phyloP scores from a whole-genome alignment of 1,140 invertebrate species.

The Dendroctonus ponderosae region DNA sequence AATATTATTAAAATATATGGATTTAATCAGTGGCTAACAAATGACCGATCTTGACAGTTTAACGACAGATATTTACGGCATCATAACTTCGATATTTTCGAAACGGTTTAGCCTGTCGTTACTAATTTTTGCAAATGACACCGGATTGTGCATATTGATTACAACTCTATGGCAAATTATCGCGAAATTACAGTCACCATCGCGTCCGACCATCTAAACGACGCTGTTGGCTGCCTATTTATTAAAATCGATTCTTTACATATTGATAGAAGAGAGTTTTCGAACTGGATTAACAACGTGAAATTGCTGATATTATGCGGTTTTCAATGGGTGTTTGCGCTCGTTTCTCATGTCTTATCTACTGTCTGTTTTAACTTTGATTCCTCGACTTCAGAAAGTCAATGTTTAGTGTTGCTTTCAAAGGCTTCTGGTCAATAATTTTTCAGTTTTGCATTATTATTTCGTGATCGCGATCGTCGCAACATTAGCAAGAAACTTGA shows the following conservation, averaged over 20 bases:
- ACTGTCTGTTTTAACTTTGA: too few species aligned
- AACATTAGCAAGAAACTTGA: too few species aligned
- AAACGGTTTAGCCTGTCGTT: slow-evolving; percentile 18
- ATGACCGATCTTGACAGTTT: slow-evolving; percentile 16
- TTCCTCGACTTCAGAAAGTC: too few species aligned
- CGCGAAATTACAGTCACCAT: slow-evolving; percentile 8
- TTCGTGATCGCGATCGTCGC: too few species aligned
- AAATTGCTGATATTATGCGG: not conserved
- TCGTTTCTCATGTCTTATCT: too few species aligned
- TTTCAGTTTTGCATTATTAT: too few species aligned
- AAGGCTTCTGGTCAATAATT: too few species aligned
- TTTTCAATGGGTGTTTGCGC: too few species aligned
- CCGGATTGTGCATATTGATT: slow-evolving; percentile 19
- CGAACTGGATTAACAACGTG: not conserved
- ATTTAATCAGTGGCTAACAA: slow-evolving; percentile 1
- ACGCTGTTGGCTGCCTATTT: slow-evolving; percentile 24
- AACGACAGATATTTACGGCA: slow-evolving; percentile 25
- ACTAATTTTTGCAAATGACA: slow-evolving; percentile 34
- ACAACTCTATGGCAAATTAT: slow-evolving; percentile 28
- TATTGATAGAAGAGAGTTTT: slow-evolving; percentile 14
- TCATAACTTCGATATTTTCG: slow-evolving; percentile 19
- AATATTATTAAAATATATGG: slow-evolving; percentile 23
- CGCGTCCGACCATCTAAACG: slow-evolving; percentile 22
- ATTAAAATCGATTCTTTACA: slow-evolving; percentile 24
- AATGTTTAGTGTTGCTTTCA: too few species aligned